Percentiles rank a stretch among this genome's conserved stretches.
Conservation (phyloP, 1,140 invertebrate genomes). For the Marisa cornuarietis region DNA sequence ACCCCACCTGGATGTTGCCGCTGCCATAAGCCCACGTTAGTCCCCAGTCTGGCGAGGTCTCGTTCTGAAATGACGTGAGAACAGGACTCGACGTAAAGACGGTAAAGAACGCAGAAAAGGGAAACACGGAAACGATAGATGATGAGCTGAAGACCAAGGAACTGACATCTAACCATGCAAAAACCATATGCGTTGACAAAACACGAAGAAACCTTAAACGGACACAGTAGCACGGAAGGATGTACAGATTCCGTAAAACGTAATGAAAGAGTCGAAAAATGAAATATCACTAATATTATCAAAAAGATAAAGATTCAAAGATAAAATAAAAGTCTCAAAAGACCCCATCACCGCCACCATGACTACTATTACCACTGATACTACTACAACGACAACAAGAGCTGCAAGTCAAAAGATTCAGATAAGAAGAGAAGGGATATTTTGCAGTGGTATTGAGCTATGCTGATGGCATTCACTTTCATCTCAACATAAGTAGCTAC, state of each 20-base stretch:
- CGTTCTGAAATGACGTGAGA: constrained; percentile 26
- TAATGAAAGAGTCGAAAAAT: too few relatives aligned
- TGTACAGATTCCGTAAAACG: too few relatives aligned
- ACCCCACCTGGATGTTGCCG: constrained; percentile 33
- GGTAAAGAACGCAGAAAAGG: background rate
- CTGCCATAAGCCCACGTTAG: constrained; percentile 31
- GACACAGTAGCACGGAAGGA: too few relatives aligned
- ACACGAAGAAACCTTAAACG: background rate
- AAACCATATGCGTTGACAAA: background rate
- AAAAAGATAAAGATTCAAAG: background rate
- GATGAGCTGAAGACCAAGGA: too few relatives aligned
- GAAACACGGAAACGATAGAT: background rate
- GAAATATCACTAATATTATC: too few relatives aligned
- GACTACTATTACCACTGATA: too few relatives aligned
- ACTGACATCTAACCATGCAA: background rate
- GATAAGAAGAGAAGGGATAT: too few relatives aligned
- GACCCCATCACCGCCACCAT: background rate
- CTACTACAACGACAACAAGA: too few relatives aligned
- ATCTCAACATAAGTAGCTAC: too few relatives aligned
- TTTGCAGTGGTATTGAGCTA: too few relatives aligned
- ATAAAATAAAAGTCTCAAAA: background rate
- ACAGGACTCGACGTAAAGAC: background rate
- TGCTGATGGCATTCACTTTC: too few relatives aligned
- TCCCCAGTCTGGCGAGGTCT: constrained; percentile 34
- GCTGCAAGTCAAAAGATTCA: too few relatives aligned